A percentile compares a stretch with the other conserved stretches of the same genome.
These are phyloP conservation scores for Pachypeltis micranthus DNA, from an alignment of 1,140 invertebrate species.

Conservation along the genomic window DNA sequence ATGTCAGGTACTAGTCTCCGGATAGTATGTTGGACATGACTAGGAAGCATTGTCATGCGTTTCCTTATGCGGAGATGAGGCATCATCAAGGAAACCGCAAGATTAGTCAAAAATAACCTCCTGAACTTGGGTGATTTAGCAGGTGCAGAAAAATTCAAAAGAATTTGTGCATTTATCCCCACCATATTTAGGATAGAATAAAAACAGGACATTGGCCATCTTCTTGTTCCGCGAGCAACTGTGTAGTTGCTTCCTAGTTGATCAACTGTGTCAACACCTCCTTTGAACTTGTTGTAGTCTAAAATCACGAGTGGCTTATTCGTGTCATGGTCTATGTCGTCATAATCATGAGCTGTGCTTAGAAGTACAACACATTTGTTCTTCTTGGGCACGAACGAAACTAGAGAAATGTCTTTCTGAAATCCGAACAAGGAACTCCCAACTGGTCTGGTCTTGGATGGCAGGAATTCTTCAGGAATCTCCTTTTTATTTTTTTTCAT, in stretches of 20 bases:
- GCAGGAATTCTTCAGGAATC: constrained; percentile 32
- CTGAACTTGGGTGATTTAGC: too few species aligned
- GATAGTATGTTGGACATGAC: too few species aligned
- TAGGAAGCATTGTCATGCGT: too few species aligned
- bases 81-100: too few species aligned
- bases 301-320: constrained; percentile 29
- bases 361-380: constrained; percentile 29
- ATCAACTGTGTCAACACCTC: constrained; percentile 30
- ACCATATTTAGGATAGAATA: constrained; percentile 28
- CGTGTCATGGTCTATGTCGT: constrained; percentile 23
- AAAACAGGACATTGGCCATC: constrained; percentile 32
- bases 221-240: constrained; percentile 22
- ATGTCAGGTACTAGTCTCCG: too few species aligned
- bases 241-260: constrained; percentile 29
- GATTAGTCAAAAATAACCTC: too few species aligned
- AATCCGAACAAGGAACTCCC: constrained; percentile 21
- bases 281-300: constrained; percentile 30
- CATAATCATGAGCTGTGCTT: constrained; percentile 30
- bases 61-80: too few species aligned
- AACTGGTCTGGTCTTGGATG: constrained; percentile 23
- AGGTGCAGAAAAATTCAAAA: too few species aligned
- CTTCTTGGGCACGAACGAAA: constrained; percentile 22
- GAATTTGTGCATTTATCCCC: constrained; percentile 21
- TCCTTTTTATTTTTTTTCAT: constrained; percentile 32
- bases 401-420: constrained; percentile 19